Evolutionary conservation across 2,797 vertebrate species (phyloP), one percentile per base, ranked within the genome.

Genomic region (Anniella stebbinsi): DNA sequence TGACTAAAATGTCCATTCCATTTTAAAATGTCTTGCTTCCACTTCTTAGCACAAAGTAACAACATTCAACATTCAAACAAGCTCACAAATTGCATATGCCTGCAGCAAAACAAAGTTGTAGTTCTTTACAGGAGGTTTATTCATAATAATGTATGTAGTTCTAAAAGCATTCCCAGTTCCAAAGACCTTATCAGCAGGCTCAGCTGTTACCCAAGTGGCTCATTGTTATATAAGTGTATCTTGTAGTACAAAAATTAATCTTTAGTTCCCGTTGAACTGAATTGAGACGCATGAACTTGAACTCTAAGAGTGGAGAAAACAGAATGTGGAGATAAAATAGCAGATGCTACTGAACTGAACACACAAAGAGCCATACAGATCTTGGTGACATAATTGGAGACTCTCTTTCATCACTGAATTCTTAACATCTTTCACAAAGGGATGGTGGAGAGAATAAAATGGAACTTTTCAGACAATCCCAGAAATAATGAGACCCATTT

Each of bases 261-360:
- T 94, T 94, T 92, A 93, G 94, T 90, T 93, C 87, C 82, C 76
- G 63, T 77, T 76, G 30, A 36, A 10, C 25, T 67, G 28, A 66
- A 77, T 57, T 21, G n/a, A 85, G 21, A 85, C 21, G 25, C 21
- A 73, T 57, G 28, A 67, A 81, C 66, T 33, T 86, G 72, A 63
- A 75, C 36, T 87, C 66, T 80, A 57, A 28, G n/a, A 88, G 45
- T 54, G 17, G 33, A 51, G 48, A 57, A 88, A 80, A 70, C 28
- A 80, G 36, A 72, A 80, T 41, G 70, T 88, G 38, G 67, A 80
- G 25, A 36, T 38, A 57, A 57, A 30, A 67, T 57, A 33, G 45
- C 48, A 70, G 48, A 80, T 81, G 33, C n/a, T 5, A 81, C n/a
- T 51, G 78, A 57, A 80, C 67, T 7, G 36, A 38, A n/a, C 33